A percentile compares a stretch with the other conserved stretches of the same genome.
phyloP scores from a whole-genome alignment of 1,140 invertebrate species.

The Diabrotica undecimpunctata region DNA sequence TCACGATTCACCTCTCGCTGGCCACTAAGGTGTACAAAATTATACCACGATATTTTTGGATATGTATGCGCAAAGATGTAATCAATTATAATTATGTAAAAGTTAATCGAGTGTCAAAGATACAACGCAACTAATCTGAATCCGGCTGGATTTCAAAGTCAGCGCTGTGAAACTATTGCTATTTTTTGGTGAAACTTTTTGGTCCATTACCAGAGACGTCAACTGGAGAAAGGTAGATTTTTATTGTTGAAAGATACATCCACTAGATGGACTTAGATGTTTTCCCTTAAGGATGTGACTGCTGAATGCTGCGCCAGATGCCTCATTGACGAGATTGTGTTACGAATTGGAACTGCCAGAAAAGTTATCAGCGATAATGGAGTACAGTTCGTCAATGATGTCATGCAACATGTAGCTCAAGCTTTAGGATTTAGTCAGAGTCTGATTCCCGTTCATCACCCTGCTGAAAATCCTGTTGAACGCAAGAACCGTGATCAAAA shows the following conservation, averaged over 20 bases:
- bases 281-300: slow-evolving; percentile 26
- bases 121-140: slow-evolving; percentile 33
- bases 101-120: slow-evolving; percentile 8
- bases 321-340: slow-evolving; percentile 26
- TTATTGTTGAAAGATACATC: slow-evolving; percentile 30
- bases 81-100: slow-evolving; percentile 22
- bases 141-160: slow-evolving; percentile 39
- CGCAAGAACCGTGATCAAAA: slow-evolving; percentile 48
- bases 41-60: neutral
- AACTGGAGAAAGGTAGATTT: slow-evolving; percentile 24
- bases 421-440: slow-evolving; percentile 39
- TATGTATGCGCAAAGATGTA: too few relatives aligned
- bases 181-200: too few relatives aligned
- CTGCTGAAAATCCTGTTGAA: slow-evolving; percentile 46
- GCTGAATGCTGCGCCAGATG: slow-evolving; percentile 27
- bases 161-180: slow-evolving; percentile 37
- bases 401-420: slow-evolving; percentile 43
- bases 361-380: slow-evolving; percentile 32
- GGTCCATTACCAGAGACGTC: slow-evolving; percentile 22
- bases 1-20: slow-evolving; percentile 41
- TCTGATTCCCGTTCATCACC: slow-evolving; percentile 44
- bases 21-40: neutral
- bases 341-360: slow-evolving; percentile 26
- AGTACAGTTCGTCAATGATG: slow-evolving; percentile 26
- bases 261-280: slow-evolving; percentile 30